A percentile compares a stretch with the other conserved stretches of the same genome.
phyloP scores from a whole-genome alignment of 2,797 vertebrate genomes.

The Taeniopygia guttata region DNA sequence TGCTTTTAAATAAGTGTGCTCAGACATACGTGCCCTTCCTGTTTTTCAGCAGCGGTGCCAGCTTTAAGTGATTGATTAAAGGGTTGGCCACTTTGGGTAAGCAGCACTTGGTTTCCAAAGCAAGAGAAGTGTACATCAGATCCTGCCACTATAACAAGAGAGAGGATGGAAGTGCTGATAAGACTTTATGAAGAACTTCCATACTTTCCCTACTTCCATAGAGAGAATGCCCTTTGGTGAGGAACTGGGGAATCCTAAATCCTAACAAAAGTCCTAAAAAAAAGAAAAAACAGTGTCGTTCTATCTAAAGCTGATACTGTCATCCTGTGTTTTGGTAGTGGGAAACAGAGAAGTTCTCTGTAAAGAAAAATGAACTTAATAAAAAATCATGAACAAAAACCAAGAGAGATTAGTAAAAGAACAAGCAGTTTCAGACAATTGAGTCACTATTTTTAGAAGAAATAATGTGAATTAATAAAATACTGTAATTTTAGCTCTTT shows the following conservation, averaged over 20 bases:
- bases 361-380: neutral
- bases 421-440: neutral
- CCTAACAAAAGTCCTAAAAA: neutral
- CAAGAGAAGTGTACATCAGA: neutral
- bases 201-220: neutral
- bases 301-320: neutral
- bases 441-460: neutral
- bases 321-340: neutral
- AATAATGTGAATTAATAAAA: neutral
- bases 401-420: neutral
- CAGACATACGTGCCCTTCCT: rapidly evolving
- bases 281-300: neutral
- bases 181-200: neutral
- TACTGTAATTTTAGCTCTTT: neutral
- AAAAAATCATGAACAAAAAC: neutral
- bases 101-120: neutral
- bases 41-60: rapidly evolving
- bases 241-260: neutral
- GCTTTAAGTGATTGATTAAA: neutral
- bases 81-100: neutral
- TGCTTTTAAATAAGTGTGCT: neutral
- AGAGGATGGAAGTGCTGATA: neutral
- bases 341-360: neutral
- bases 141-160: neutral
- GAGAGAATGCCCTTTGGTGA: neutral